phyloP scores from a whole-genome alignment of 2,113 vertebrate genomes.

The Tragelaphus imberbis region DNA sequence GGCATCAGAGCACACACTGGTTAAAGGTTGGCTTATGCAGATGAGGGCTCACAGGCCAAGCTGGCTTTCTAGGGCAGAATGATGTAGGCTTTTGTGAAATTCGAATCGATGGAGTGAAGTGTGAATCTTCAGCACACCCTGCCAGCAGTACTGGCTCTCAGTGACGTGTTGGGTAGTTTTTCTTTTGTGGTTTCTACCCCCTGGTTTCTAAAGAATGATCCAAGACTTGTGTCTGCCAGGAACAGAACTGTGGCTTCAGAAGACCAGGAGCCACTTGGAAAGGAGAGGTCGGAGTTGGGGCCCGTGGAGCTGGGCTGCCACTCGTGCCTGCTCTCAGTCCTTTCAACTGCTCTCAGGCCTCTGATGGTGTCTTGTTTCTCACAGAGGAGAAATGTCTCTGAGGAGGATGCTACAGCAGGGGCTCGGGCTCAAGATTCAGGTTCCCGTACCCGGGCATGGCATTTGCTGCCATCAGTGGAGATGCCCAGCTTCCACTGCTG shows the following conservation, averaged over 20 bases:
- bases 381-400: slow-evolving; percentile 51
- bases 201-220: neutral
- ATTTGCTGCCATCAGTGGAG: slow-evolving; percentile 53
- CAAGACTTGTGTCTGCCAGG: neutral
- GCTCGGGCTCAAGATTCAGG: slow-evolving; percentile 65
- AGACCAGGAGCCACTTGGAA: neutral
- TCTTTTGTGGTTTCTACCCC: neutral
- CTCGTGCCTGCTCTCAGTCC: neutral
- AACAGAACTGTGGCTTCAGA: neutral
- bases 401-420: slow-evolving; percentile 59
- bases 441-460: slow-evolving; percentile 33
- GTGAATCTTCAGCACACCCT: neutral
- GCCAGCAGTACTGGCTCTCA: neutral
- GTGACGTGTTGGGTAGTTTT: neutral
- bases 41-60: neutral
- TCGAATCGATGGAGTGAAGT: neutral
- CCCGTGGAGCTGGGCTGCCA: neutral
- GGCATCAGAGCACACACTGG: neutral
- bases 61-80: neutral
- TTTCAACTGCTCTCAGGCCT: neutral
- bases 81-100: neutral
- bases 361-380: slow-evolving; percentile 19
- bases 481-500: neutral
- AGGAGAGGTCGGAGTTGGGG: neutral
- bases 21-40: neutral